Percentiles rank a stretch among this genome's conserved stretches.
phyloP scores from a whole-genome alignment of 2,113 vertebrate genomes.

The Ciconia boyciana region DNA sequence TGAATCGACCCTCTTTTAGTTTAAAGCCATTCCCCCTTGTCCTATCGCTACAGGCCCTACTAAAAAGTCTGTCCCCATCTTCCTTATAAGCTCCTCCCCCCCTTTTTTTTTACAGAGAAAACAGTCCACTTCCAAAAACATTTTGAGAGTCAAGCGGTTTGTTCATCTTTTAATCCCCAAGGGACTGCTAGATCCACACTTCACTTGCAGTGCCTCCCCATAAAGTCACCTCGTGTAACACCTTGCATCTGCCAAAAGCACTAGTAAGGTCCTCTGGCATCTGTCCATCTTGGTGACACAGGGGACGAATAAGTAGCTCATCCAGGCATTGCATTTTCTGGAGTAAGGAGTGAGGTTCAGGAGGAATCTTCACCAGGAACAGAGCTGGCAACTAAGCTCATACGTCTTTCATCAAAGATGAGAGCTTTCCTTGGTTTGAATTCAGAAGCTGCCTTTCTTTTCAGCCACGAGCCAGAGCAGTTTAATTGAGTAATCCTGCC shows the following conservation, averaged over 20 bases:
- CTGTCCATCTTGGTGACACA: not conserved
- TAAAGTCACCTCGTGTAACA: not conserved
- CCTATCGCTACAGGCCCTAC: rapidly evolving
- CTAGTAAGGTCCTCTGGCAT: too few relatives aligned
- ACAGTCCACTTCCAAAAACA: not conserved
- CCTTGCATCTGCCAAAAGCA: not conserved
- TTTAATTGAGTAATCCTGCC: not conserved
- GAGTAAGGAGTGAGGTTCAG: not conserved
- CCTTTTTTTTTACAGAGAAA: not conserved
- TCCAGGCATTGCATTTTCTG: not conserved
- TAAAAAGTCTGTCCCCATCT: not conserved
- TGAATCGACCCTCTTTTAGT: not conserved
- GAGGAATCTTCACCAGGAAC: not conserved
- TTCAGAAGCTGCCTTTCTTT: not conserved
- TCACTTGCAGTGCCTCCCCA: not conserved
- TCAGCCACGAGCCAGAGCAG: not conserved
- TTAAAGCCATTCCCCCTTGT: not conserved
- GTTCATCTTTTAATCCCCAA: not conserved
- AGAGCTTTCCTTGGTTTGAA: not conserved
- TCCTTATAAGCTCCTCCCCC: rapidly evolving
- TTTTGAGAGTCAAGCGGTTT: not conserved
- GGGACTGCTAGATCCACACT: not conserved
- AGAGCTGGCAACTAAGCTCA: not conserved
- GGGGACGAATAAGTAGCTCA: not conserved
- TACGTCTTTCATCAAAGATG: not conserved